These are phyloP conservation scores for Diaprepes abbreviatus DNA, from an alignment of 2,888 invertebrate genomes.

Conservation along the genomic window DNA sequence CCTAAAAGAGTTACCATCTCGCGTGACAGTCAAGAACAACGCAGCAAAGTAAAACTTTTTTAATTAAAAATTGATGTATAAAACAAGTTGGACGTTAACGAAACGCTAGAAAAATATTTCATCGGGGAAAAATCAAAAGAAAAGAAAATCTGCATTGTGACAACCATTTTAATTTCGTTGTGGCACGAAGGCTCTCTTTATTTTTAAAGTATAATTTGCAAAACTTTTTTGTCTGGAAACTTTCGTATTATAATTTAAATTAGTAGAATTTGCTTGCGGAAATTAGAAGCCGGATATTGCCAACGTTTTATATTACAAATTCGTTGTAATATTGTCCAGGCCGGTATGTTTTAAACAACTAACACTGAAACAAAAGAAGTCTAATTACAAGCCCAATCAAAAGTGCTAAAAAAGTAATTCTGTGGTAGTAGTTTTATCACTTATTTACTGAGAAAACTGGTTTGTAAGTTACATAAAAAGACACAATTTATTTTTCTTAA, in stretches of 20 bases:
- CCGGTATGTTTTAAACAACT: no score
- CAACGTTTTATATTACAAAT: no score
- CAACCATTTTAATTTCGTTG: slow-evolving; percentile 42
- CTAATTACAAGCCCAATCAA: no score
- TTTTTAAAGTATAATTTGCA: slow-evolving; percentile 10
- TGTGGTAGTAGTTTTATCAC: no score
- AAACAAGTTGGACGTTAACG: slow-evolving; percentile 28
- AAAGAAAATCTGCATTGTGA: slow-evolving; percentile 39
- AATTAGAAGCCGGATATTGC: no score
- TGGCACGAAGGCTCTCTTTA: slow-evolving; percentile 28
- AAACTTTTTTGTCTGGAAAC: slow-evolving; percentile 15
- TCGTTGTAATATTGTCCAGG: no score
- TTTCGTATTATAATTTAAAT: slow-evolving; percentile 26
- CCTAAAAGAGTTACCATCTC: neutral
- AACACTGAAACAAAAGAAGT: no score
- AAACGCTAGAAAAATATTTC: slow-evolving; percentile 33
- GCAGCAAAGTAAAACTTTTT: slow-evolving; percentile 37
- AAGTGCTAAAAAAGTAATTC: no score
- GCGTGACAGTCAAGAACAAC: slow-evolving; percentile 22
- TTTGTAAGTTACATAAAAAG: no score
- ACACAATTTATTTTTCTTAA: no score
- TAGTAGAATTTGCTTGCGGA: neutral
- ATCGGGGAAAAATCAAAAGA: slow-evolving; percentile 31
- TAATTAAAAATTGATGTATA: slow-evolving; percentile 40
- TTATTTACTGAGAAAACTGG: no score